Evolutionary conservation across 2,797 vertebrate species (phyloP), one percentile per base, ranked within the genome.

Genomic region (Rhynchotus rufescens): DNA sequence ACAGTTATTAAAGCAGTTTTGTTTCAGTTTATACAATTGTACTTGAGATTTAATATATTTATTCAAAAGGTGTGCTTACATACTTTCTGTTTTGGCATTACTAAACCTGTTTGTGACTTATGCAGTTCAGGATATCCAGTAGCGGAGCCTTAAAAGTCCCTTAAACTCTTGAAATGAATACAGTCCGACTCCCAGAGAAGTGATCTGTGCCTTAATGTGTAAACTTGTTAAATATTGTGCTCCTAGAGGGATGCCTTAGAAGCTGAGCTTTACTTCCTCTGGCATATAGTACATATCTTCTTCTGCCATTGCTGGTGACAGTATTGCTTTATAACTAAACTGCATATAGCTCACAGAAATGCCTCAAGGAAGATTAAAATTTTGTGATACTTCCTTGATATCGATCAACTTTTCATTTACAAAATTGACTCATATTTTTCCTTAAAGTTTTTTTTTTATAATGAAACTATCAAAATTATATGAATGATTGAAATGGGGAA

Each of bases 161-260:
- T 36, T 28, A 64, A 59, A 17, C 9, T 10, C 38, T 62, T 57
- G 34, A 72, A 82, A 36, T 0, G 1, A 17, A 21, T 16, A 13
- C 45, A 21, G n/a, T 38, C 78, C 52, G 1, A 0, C n/a, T 62
- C 9, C 21, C 12, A 16, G 19, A n/a, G n/a, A 44, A 72, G 9
- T 7, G 8, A 38, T 30, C 28, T 61, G 28, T 40, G 7, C 15
- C n/a, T 81, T 2, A 0, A 8, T 0, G 1, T 8, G 21, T 5
- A 84, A 45, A 19, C 6, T 52, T 52, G 30, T 47, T 30, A n/a
- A 65, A 49, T 47, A 25, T 17, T 52, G 25, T 15, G 6, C 10
- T 69, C 25, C 5, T 26, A 25, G n/a, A 45, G n/a, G 32, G 25
- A 28, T n/a, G 19, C 4, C 68, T 40, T 1, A 4, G 62, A 79